Conservation (phyloP, 2,888 invertebrate species). For the Dyspetes luteomarginatus region DNA sequence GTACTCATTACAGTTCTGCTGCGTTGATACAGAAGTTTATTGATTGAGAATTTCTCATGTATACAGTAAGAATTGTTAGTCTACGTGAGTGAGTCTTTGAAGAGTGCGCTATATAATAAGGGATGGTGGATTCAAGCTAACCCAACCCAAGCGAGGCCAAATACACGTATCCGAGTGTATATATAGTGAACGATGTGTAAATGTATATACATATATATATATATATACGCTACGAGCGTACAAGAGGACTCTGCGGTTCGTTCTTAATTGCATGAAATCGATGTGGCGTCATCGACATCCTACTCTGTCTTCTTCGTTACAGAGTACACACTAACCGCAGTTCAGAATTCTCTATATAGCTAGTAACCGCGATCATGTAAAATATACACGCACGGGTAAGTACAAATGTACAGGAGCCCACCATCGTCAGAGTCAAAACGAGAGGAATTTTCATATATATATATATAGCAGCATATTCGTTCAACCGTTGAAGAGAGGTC, state of each 20-base stretch:
- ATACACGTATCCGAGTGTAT: neutral
- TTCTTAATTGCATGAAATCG: conserved; percentile 53
- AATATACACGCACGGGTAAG: neutral
- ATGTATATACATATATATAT: neutral
- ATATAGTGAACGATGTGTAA: neutral
- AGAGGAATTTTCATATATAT: conserved; percentile 44
- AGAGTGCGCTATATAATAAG: too few relatives aligned
- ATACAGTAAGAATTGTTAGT: too few relatives aligned
- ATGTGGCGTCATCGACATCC: conserved; percentile 41
- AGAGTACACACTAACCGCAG: conserved; percentile 19
- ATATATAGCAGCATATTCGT: conserved; percentile 41
- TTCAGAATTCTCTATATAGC: conserved; percentile 4
- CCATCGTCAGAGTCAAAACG: conserved; percentile 27
- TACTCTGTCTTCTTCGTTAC: conserved; percentile 20
- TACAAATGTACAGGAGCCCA: conserved; percentile 27
- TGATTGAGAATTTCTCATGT: too few relatives aligned
- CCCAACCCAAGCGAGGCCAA: too few relatives aligned
- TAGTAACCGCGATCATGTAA: neutral
- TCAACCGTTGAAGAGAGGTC: conserved; percentile 24
- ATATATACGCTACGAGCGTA: neutral
- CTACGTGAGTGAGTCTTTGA: too few relatives aligned
- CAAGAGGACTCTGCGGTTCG: neutral
- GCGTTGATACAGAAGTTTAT: too few relatives aligned
- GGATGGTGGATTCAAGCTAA: too few relatives aligned
- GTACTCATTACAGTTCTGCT: too few relatives aligned